Percentiles rank a stretch among this genome's conserved stretches.
Evolutionary conservation across 2,113 vertebrate species (phyloP).

Genomic region (Sylvia atricapilla): DNA sequence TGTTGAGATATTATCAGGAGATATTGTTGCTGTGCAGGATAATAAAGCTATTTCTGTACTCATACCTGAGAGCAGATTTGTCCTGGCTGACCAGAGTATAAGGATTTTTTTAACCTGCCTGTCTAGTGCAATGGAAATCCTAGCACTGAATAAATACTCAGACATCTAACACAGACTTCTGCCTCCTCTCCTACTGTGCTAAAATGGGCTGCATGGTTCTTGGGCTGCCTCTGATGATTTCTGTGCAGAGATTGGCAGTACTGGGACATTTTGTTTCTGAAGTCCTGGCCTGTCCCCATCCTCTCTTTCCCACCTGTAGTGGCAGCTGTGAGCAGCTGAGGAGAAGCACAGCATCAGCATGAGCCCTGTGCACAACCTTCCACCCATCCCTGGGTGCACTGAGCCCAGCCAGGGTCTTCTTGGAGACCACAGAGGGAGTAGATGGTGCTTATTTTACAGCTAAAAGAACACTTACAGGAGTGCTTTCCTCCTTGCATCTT

Average conservation of each 20-base stretch:
- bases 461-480: neutral
- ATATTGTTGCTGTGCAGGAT: constrained; percentile 20
- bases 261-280: neutral
- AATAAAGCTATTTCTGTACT: constrained; percentile 52
- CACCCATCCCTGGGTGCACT: fast-evolving
- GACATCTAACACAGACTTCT: neutral
- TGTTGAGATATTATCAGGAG: constrained; percentile 43
- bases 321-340: neutral
- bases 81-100: neutral
- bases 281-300: fast-evolving
- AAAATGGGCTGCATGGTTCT: neutral
- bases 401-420: neutral
- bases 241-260: neutral
- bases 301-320: neutral
- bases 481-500: constrained; percentile 32
- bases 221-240: neutral
- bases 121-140: constrained; percentile 4
- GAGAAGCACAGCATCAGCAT: neutral
- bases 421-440: neutral
- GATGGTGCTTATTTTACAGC: neutral
- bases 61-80: neutral
- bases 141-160: neutral
- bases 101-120: constrained; percentile 18
- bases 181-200: neutral
- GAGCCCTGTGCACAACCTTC: neutral